phyloP scores from a whole-genome alignment of 2,888 invertebrate species.

The Drosophila pseudotakahashii region DNA sequence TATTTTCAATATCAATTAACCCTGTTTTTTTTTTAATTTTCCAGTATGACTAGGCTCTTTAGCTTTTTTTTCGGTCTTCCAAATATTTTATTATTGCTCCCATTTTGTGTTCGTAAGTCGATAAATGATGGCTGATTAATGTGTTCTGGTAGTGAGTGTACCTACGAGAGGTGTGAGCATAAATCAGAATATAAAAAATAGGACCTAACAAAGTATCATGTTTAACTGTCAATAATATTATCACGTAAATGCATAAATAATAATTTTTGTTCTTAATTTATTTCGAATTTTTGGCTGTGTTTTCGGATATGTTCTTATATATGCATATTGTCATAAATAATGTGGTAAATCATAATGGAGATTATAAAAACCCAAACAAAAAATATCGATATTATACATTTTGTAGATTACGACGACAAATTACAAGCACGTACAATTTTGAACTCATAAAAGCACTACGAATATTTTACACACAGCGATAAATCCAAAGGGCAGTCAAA shows the following conservation, averaged over 20 bases:
- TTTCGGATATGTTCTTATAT: conserved; percentile 14
- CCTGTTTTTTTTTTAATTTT: too few species aligned
- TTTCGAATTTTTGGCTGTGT: conserved; percentile 2
- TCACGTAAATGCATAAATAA: conserved; percentile 1
- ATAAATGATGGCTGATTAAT: conserved; percentile 7
- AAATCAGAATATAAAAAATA: neutral
- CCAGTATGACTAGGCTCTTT: neutral
- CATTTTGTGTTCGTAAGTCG: neutral
- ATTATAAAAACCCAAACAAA: conserved; percentile 17
- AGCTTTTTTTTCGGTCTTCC: neutral
- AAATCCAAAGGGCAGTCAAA: conserved; percentile 29
- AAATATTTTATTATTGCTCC: neutral
- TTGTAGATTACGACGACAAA: conserved; percentile 37
- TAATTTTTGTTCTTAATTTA: conserved; percentile 2
- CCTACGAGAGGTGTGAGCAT: neutral
- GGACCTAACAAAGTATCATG: neutral
- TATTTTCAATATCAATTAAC: too few species aligned
- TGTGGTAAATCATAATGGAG: conserved; percentile 7
- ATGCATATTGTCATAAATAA: conserved; percentile 18
- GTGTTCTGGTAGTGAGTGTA: conserved; percentile 4
- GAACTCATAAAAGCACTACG: conserved; percentile 41
- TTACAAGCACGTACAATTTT: conserved; percentile 37
- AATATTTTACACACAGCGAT: conserved; percentile 33
- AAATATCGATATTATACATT: conserved; percentile 19
- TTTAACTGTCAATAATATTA: neutral